phyloP scores from a whole-genome alignment of 2,888 invertebrate species.

The Drosophila recens region DNA sequence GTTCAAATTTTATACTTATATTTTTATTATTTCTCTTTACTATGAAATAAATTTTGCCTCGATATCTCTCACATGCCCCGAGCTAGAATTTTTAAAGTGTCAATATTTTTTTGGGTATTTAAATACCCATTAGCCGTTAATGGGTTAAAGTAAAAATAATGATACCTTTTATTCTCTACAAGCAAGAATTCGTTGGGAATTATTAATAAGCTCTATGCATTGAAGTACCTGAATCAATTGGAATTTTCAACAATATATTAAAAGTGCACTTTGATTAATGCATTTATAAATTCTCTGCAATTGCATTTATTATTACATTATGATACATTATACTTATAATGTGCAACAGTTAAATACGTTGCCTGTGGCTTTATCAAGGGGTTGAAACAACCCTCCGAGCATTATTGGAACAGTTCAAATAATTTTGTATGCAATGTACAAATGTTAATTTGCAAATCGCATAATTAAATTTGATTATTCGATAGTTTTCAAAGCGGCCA shows the following conservation, averaged over 20 bases:
- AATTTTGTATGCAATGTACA: slow-evolving; percentile 34
- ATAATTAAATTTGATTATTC: slow-evolving; percentile 58
- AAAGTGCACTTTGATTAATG: too few relatives aligned
- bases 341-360: neutral
- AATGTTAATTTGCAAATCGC: slow-evolving; percentile 60
- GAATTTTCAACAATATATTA: too few relatives aligned
- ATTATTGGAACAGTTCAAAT: slow-evolving; percentile 9
- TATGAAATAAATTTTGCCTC: too few relatives aligned
- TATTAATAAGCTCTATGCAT: neutral
- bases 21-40: too few relatives aligned
- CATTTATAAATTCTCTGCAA: neutral
- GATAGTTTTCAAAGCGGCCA: slow-evolving; percentile 33
- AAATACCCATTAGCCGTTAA: too few relatives aligned
- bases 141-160: neutral
- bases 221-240: too few relatives aligned
- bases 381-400: neutral
- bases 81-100: too few relatives aligned
- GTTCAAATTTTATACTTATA: too few relatives aligned
- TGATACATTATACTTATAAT: too few relatives aligned
- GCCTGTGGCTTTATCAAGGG: neutral
- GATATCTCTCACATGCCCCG: too few relatives aligned
- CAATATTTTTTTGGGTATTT: too few relatives aligned
- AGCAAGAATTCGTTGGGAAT: neutral
- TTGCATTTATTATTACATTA: too few relatives aligned
- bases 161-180: neutral